Conservation (phyloP, 2,888 invertebrate species). For the Adelognathus sp. region DNA sequence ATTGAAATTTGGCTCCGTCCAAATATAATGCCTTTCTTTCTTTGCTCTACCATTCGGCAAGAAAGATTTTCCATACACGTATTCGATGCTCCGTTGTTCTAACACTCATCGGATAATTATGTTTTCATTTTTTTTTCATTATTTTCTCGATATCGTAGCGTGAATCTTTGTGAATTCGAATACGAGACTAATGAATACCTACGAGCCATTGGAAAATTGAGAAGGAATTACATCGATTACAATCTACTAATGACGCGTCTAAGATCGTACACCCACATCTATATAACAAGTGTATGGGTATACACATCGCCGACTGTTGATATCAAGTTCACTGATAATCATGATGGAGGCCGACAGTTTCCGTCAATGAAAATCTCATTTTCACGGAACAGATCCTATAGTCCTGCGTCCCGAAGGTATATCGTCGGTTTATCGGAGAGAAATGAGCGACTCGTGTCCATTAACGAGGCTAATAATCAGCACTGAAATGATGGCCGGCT, state of each 20-base stretch:
- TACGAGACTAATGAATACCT: background rate
- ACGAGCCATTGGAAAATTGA: background rate
- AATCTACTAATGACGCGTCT: background rate
- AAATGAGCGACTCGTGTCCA: conserved; percentile 16
- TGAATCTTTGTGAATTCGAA: background rate
- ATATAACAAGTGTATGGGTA: background rate
- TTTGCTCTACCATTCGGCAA: no score
- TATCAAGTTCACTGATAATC: background rate
- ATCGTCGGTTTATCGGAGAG: background rate
- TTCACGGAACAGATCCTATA: background rate
- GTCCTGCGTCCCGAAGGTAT: background rate
- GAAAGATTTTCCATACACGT: background rate
- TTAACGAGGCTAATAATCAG: conserved; percentile 49
- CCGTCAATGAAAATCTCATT: background rate
- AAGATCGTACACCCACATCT: background rate
- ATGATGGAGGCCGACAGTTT: background rate
- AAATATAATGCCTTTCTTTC: no score
- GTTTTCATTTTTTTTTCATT: background rate
- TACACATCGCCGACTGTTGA: background rate
- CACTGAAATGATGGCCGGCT: conserved; percentile 29
- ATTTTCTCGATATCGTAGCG: no score
- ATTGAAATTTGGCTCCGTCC: no score
- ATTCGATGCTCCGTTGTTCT: background rate
- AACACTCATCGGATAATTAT: background rate
- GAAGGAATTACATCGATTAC: background rate